Base-by-base conservation (phyloP, 2,113 vertebrate species). In the Cyanoramphus novaezelandiae region DNA sequence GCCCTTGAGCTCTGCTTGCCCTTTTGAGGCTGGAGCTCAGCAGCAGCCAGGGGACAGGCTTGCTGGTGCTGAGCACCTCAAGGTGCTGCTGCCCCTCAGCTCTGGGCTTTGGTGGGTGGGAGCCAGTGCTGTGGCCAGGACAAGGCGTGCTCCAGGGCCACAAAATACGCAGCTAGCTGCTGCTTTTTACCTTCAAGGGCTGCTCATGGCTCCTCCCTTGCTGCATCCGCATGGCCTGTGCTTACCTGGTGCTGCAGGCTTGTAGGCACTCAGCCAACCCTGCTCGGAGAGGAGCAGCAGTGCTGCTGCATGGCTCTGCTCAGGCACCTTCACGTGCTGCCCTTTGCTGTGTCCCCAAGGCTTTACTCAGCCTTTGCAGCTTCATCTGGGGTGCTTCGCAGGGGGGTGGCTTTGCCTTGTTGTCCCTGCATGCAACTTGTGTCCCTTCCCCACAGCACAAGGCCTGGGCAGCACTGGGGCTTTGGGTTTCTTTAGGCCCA, bases 221-320 rank as follows among this genome's bases (percentile, higher is more conserved):
- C 57, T 88, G 79, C 37, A 35, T 70, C 5, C 29, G 33, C 2
- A 0, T 64, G 57, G n/a, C 82, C 39, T 0, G 0, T 21, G 43
- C 37, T 46, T 46, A 64, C 25, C 74, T 1, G 1, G 43, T 11
- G 46, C 39, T 43, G 33, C 41, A 49, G 37, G 37, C 43, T 82
- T 4, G 0, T 0, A 1, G 7, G 24, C 70, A 13, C 37, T 52
- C 41, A 7, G 3, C 71, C 16, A 13, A 3, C 12, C 31, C 28
- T 0, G 8, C 63, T 59, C 9, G 11, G 63, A 55, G 59, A 11
- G 35, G 60, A 59, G 75, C 15, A 4, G 31, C 47, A 0, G 0
- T 28, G 46, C 47, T 1, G 4, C 69, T 57, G n/a, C 7, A 3
- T 49, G 84, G 87, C 87, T 90, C 47, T 62, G 62, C 70, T 74